Evolutionary conservation across 2,888 invertebrate species (phyloP), one percentile per base, ranked within the genome.

Genomic region (Patella depressa): DNA sequence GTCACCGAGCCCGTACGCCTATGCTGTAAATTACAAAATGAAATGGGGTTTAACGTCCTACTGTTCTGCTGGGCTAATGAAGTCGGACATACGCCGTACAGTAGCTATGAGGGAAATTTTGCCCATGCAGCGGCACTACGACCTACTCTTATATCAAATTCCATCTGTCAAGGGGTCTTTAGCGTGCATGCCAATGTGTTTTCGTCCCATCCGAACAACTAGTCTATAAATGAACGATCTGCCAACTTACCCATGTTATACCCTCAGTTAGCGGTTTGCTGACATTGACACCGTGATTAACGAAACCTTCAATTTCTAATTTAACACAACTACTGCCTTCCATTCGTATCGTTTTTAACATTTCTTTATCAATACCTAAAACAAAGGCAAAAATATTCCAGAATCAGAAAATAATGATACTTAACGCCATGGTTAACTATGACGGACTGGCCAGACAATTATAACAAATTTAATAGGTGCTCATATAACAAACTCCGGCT

Each of bases 231-330:
- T n/a, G 34, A 24, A 45, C 7, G 9, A 7, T 45, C 0, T 45
- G 45, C 57, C 17, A 14, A 70, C 81, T 81, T 81, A 87, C 87
- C 83, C 84, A 75, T n/a, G 85, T 81, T 34, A 85, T 80, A 19
- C 85, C 85, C 24, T 83, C 79, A 12, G 80, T 74, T 3, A 72
- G 34, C 14, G 34, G 34, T 19, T 54, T 78, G 72, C 84, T 85
- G 24, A 84, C 79, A 74, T 81, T 80, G 5, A 74, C 79, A 19
- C 84, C 83, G 57, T 81, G 77, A 12, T 79, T 19, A 45, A 82
- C 74, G 24, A 82, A 78, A 34, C 78, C 73, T 73, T 84, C 80
- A 29, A 86, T 78, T 57, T 29, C 72, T 7, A 34, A 14, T n/a
- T 55, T 14, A 15, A 76, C 70, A 9, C 34, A 53, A 24, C 19